These are phyloP conservation scores for Hirundichthys speculiger DNA, from an alignment of 2,113 vertebrate genomes.

Conservation along the genomic window DNA sequence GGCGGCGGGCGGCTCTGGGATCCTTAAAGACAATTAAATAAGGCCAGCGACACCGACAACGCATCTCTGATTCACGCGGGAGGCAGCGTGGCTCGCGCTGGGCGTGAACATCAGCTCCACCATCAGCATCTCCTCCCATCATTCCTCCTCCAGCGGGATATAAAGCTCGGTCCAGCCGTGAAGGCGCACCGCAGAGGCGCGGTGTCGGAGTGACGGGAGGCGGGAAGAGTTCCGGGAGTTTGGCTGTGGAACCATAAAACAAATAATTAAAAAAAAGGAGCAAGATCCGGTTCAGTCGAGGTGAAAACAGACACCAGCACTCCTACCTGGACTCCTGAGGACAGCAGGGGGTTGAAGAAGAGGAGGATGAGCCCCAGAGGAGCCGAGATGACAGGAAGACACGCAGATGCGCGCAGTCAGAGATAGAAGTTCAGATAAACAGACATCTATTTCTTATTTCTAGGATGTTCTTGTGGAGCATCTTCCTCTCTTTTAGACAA, in stretches of 20 bases:
- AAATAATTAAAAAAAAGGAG: background rate
- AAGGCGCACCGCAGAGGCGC: slow-evolving; percentile 28
- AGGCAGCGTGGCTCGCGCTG: slow-evolving; percentile 34
- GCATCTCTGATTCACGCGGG: slow-evolving; percentile 29
- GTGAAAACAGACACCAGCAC: background rate
- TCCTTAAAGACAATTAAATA: slow-evolving; percentile 16
- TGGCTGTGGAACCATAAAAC: too few relatives aligned
- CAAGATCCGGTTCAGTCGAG: background rate
- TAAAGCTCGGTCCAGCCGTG: slow-evolving; percentile 14
- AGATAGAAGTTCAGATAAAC: slow-evolving; percentile 14
- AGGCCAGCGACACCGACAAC: slow-evolving; percentile 1
- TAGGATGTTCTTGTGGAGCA: slow-evolving; percentile 14
- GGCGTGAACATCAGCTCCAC: slow-evolving; percentile 34
- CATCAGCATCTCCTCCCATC: slow-evolving; percentile 35
- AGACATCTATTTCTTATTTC: background rate
- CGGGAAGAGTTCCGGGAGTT: slow-evolving; percentile 51
- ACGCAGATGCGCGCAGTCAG: background rate
- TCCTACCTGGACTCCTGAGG: slow-evolving; percentile 16
- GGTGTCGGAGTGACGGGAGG: slow-evolving; percentile 8
- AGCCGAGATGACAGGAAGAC: slow-evolving; percentile 30
- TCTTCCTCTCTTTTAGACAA: background rate
- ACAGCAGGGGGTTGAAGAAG: background rate
- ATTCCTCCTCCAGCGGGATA: slow-evolving; percentile 1
- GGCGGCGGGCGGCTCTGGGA: slow-evolving; percentile 15
- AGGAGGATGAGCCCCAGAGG: slow-evolving; percentile 3